phyloP scores from a whole-genome alignment of 1,140 invertebrate species.

The Zaprionus taronus region DNA sequence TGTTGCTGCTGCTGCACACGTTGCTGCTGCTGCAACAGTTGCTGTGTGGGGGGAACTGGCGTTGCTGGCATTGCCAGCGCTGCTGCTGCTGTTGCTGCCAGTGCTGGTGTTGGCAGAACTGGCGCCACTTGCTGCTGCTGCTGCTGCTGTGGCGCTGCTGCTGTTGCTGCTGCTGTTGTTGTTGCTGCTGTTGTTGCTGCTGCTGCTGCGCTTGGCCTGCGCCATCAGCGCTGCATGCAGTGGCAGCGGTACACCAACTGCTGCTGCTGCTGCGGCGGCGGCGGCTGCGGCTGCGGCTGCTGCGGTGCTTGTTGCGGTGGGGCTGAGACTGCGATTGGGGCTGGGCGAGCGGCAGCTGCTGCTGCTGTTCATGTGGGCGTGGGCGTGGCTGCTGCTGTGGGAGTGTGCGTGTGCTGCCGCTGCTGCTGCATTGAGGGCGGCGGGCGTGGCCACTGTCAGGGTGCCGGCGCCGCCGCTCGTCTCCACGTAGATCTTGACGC shows the following conservation, averaged over 20 bases:
- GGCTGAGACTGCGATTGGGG: slow-evolving; percentile 37
- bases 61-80: slow-evolving; percentile 76
- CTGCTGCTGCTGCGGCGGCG: slow-evolving; percentile 28
- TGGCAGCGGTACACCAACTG: slow-evolving; percentile 28
- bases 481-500: slow-evolving; percentile 96
- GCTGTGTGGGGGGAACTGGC: slow-evolving; percentile 83
- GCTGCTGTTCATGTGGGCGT: neutral
- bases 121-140: slow-evolving; percentile 21
- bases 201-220: slow-evolving; percentile 78
- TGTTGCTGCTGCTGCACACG: slow-evolving; percentile 79
- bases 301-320: neutral
- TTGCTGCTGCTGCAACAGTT: slow-evolving; percentile 45
- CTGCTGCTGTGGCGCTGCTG: slow-evolving; percentile 20
- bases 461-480: slow-evolving; percentile 47
- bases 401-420: slow-evolving; percentile 20
- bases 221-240: slow-evolving; percentile 42
- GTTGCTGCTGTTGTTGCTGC: slow-evolving; percentile 24
- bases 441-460: slow-evolving; percentile 70
- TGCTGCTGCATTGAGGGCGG: slow-evolving; percentile 63
- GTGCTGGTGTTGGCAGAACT: slow-evolving; percentile 77
- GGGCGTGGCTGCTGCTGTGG: slow-evolving; percentile 4
- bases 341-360: slow-evolving; percentile 18
- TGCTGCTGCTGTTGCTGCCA: slow-evolving; percentile 39
- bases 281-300: slow-evolving; percentile 29
- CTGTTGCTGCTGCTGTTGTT: neutral